Conservation (phyloP, 1,140 invertebrate species). For the Neelides sp. region DNA sequence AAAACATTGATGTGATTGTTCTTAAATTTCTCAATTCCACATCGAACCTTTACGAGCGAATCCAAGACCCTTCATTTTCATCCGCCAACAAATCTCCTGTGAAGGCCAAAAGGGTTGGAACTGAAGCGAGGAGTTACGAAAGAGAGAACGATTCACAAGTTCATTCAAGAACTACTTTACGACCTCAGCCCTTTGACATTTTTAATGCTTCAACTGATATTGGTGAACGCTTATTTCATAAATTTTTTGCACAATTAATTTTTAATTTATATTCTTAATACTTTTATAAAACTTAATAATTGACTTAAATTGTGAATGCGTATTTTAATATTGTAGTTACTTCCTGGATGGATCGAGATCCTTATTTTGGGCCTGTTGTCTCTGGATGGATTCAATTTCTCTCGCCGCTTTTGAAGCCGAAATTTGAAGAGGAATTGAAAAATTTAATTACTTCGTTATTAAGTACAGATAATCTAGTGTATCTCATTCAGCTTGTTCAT, state of each 20-base stretch:
- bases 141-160: conserved; percentile 13
- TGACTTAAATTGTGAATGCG: background rate
- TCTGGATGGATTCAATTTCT: conserved; percentile 16
- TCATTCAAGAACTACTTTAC: conserved; percentile 1
- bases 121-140: conserved; percentile 18
- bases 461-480: conserved; percentile 9
- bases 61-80: background rate
- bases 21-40: conserved; percentile 9
- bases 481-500: conserved; percentile 16
- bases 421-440: conserved; percentile 12
- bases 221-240: conserved; percentile 13
- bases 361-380: conserved; percentile 6
- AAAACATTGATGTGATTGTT: conserved; percentile 4
- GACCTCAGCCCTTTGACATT: conserved; percentile 13
- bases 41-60: background rate
- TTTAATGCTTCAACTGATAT: conserved; percentile 6
- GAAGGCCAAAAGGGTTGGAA: conserved; percentile 9
- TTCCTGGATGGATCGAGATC: conserved; percentile 10
- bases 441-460: conserved; percentile 10
- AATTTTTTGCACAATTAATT: background rate
- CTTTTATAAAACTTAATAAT: conserved; percentile 7
- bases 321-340: conserved; percentile 7
- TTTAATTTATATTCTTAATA: conserved; percentile 5
- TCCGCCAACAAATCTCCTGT: background rate
- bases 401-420: conserved; percentile 15